Conservation (phyloP, 2,113 vertebrate species). For the Mus musculus region DNA sequence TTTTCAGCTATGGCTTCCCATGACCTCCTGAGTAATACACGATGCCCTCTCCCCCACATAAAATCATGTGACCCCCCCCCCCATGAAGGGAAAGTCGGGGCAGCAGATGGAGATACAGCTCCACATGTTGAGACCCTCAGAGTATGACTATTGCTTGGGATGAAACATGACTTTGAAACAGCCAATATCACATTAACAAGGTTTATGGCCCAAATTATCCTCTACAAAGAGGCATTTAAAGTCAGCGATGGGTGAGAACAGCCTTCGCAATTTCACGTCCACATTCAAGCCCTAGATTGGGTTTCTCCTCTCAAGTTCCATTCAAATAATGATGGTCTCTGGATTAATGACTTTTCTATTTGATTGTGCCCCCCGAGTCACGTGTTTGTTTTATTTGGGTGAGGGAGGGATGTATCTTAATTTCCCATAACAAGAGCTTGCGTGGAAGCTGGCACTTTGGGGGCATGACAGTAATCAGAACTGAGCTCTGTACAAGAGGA, state of each 20-base stretch:
- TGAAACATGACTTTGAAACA: slow-evolving; percentile 52
- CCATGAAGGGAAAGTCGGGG: not conserved
- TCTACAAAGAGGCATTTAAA: slow-evolving; percentile 70
- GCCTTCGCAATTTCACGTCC: slow-evolving; percentile 71
- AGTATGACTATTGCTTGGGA: not conserved
- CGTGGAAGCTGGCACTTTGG: slow-evolving; percentile 43
- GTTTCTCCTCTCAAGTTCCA: slow-evolving; percentile 64
- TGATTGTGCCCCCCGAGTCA: not conserved
- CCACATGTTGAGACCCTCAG: not conserved
- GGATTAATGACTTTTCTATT: slow-evolving; percentile 74
- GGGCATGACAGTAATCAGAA: slow-evolving; percentile 74
- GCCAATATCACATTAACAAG: slow-evolving; percentile 52
- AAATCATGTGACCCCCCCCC: not conserved
- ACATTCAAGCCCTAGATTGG: slow-evolving; percentile 67
- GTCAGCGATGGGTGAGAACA: slow-evolving; percentile 76
- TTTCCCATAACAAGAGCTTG: slow-evolving; percentile 72
- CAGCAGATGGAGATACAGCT: not conserved
- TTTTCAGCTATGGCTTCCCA: not conserved
- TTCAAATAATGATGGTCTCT: slow-evolving; percentile 67
- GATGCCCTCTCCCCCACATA: not conserved
- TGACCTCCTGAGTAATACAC: not conserved
- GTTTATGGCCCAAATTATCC: slow-evolving; percentile 67
- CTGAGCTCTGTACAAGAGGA: slow-evolving; percentile 75
- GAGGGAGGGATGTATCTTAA: slow-evolving; percentile 71
- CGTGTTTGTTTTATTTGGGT: slow-evolving; percentile 68